Conservation (phyloP, 2,888 invertebrate species). For the Formica aserva region DNA sequence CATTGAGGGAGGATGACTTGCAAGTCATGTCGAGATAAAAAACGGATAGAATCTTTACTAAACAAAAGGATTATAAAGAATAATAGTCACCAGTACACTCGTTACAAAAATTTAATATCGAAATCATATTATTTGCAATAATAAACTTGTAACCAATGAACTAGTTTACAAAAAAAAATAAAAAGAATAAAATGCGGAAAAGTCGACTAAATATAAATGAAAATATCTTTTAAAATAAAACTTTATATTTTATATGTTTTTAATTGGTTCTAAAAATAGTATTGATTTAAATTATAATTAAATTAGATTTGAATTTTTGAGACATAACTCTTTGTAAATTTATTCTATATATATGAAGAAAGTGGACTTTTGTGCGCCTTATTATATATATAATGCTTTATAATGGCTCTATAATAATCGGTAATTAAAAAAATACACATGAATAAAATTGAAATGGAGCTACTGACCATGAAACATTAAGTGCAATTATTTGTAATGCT, state of each 20-base stretch:
- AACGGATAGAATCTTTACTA: constrained; percentile 14
- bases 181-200: neutral
- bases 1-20: constrained; percentile 19
- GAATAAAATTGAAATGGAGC: neutral
- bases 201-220: neutral
- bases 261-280: neutral
- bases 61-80: constrained; percentile 10
- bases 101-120: constrained; percentile 16
- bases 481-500: constrained; percentile 8
- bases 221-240: neutral
- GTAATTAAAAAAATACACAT: neutral
- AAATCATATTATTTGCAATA: neutral
- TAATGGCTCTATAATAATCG: neutral
- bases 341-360: neutral
- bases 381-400: neutral
- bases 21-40: constrained; percentile 35
- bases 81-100: neutral
- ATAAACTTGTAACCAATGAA: neutral
- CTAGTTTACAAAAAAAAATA: neutral
- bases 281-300: neutral
- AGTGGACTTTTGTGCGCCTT: neutral
- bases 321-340: neutral
- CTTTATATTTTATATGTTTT: neutral
- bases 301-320: neutral
- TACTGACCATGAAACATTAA: constrained; percentile 29